Evolutionary conservation across 1,140 invertebrate species (phyloP), one percentile per base, ranked within the genome.

Genomic region (Leptinotarsa undecemlineata): DNA sequence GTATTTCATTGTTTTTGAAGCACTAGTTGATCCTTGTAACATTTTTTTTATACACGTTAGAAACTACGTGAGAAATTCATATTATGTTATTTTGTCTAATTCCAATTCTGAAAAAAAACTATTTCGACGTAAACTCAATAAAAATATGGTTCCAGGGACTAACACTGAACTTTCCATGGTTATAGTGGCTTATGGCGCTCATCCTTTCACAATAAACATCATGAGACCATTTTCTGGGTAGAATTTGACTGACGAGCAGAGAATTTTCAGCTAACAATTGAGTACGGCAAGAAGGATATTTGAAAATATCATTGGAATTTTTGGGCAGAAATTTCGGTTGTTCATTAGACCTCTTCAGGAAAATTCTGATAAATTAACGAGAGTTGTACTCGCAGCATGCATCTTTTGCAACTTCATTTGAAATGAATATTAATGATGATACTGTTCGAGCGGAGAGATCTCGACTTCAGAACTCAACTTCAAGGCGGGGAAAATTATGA

Each of bases 261-360:
- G 80, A 73, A 79, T 87, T 70, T 88, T 84, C 77, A 87, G 88
- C 73, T 88, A 88, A 68, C 6, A 82, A 68, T 76, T 85, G 73
- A 84, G 78, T 67, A 78, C 84, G 74, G 83, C 82, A 48, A 80
- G 84, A 75, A 66, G 81, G 67, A 77, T 76, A 51, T 78, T 85
- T 57, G 82, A 85, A 82, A 85, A 84, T 80, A 79, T 81, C 11
- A 86, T 86, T 77, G 84, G 84, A 60, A 84, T 86, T 68, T 75
- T 86, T 77, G 81, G 76, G 4, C 63, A 69, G 48, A 76, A 78
- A 76, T 84, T 76, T 77, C 72, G 80, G 62, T 78, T 83, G 33
- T 82, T 82, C 77, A 69, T 51, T 15, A 69, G 68, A 8, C 51
- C 14, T 20, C 3, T 68, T 15, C 48, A 68, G 51, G 5, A 42